These are phyloP conservation scores for Phorcus lineatus DNA, from an alignment of 2,888 invertebrate genomes.

Conservation along the genomic window DNA sequence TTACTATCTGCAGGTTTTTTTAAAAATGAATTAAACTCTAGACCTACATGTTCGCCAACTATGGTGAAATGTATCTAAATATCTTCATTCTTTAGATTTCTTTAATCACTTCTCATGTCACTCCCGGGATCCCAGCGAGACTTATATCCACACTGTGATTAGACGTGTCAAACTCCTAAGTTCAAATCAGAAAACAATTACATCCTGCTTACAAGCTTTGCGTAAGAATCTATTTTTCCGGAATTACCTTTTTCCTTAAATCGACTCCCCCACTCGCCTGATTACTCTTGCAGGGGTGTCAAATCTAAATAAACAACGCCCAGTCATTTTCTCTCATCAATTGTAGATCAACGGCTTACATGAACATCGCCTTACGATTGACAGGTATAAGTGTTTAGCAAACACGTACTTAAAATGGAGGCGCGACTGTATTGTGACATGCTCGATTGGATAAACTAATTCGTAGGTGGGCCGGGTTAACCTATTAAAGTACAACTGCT, in stretches of 20 bases:
- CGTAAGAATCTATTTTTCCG: not conserved
- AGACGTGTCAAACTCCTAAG: not conserved
- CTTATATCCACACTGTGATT: not conserved
- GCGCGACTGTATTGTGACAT: not conserved
- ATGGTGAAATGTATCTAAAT: no score
- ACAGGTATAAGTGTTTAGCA: slow-evolving; percentile 12
- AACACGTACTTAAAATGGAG: slow-evolving; percentile 11
- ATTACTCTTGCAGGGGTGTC: not conserved
- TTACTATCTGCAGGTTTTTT: no score
- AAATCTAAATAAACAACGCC: slow-evolving; percentile 19
- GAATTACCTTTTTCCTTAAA: not conserved
- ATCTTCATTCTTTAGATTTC: no score
- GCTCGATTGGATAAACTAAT: slow-evolving; percentile 15
- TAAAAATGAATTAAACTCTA: no score
- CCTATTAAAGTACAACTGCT: slow-evolving; percentile 15
- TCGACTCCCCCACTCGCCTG: not conserved
- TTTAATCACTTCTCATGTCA: no score
- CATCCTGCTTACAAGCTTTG: not conserved
- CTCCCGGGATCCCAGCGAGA: not conserved
- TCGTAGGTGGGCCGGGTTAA: slow-evolving; percentile 19
- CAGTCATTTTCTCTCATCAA: slow-evolving; percentile 14
- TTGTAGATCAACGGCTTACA: not conserved
- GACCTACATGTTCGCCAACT: no score
- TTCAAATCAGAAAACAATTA: not conserved
- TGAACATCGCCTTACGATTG: not conserved